Percentiles rank a stretch among this genome's conserved stretches.
phyloP scores from a whole-genome alignment of 1,140 invertebrate species.

The Daktulosphaira vitifoliae region DNA sequence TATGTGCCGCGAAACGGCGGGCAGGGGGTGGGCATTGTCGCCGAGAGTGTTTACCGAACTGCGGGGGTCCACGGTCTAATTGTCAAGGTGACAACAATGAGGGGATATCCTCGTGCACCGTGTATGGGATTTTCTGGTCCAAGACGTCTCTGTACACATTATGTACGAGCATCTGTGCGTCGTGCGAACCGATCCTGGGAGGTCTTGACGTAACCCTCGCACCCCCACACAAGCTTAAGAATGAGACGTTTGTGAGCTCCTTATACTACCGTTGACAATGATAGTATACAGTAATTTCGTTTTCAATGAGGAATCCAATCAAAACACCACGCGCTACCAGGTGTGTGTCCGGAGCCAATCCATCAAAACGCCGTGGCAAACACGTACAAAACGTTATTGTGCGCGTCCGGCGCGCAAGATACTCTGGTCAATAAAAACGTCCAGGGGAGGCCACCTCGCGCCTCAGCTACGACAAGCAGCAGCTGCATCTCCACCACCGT shows the following conservation, averaged over 20 bases:
- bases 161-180: conserved; percentile 7
- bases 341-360: conserved; percentile 12
- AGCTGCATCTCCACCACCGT: neutral
- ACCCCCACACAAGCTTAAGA: neutral
- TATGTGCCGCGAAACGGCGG: conserved; percentile 8
- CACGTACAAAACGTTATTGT: conserved; percentile 16
- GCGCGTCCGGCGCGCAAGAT: conserved; percentile 30
- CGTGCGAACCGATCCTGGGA: neutral
- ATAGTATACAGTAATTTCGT: conserved; percentile 16
- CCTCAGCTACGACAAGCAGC: neutral
- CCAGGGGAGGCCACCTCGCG: conserved; percentile 5
- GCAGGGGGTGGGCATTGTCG: conserved; percentile 5
- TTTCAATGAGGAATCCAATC: conserved; percentile 12
- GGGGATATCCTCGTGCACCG: neutral
- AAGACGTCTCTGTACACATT: neutral
- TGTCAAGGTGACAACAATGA: conserved; percentile 28
- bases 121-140: conserved; percentile 10
- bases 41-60: conserved; percentile 29
- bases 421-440: conserved; percentile 29
- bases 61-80: conserved; percentile 27
- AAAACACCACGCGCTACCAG: conserved; percentile 30
- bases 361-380: conserved; percentile 13
- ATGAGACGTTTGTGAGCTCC: conserved; percentile 3
- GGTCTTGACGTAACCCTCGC: conserved; percentile 26
- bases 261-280: conserved; percentile 15